phyloP scores from a whole-genome alignment of 1,140 invertebrate genomes.

The Leptoteleia sp. region DNA sequence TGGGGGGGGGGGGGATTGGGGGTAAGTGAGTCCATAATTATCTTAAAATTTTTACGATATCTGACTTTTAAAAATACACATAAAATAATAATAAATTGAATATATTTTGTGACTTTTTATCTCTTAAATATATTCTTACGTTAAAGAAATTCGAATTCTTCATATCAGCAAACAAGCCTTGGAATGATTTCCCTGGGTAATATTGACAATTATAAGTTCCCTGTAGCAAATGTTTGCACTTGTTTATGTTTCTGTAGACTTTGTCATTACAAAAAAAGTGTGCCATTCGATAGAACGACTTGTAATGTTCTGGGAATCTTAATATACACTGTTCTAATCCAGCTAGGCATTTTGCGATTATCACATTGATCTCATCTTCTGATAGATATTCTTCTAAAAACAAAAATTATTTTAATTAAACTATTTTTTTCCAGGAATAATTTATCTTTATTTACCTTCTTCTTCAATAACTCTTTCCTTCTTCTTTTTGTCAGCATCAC shows the following conservation, averaged over 20 bases:
- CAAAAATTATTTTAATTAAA: slow-evolving; percentile 24
- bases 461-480: slow-evolving; percentile 65
- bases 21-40: too few species aligned
- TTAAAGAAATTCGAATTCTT: slow-evolving; percentile 95
- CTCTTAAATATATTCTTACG: slow-evolving; percentile 82
- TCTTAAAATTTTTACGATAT: too few species aligned
- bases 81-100: too few species aligned
- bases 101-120: too few species aligned
- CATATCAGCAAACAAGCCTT: slow-evolving; percentile 92
- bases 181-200: slow-evolving; percentile 83
- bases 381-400: slow-evolving; percentile 75
- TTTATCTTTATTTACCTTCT: slow-evolving; percentile 62
- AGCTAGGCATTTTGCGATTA: slow-evolving; percentile 84
- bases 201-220: slow-evolving; percentile 84
- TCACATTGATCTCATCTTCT: slow-evolving; percentile 74
- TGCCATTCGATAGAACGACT: slow-evolving; percentile 93
- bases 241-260: slow-evolving; percentile 84
- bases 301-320: slow-evolving; percentile 95
- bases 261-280: slow-evolving; percentile 91
- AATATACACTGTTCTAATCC: slow-evolving; percentile 92
- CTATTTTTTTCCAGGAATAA: too few species aligned
- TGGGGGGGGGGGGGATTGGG: too few species aligned
- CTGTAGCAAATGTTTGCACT: slow-evolving; percentile 87
- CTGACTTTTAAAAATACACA: too few species aligned
- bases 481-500: slow-evolving; percentile 73